Evolutionary conservation across 1,140 invertebrate species (phyloP), one percentile per base, ranked within the genome.

Genomic region (Drosophila novamexicana): DNA sequence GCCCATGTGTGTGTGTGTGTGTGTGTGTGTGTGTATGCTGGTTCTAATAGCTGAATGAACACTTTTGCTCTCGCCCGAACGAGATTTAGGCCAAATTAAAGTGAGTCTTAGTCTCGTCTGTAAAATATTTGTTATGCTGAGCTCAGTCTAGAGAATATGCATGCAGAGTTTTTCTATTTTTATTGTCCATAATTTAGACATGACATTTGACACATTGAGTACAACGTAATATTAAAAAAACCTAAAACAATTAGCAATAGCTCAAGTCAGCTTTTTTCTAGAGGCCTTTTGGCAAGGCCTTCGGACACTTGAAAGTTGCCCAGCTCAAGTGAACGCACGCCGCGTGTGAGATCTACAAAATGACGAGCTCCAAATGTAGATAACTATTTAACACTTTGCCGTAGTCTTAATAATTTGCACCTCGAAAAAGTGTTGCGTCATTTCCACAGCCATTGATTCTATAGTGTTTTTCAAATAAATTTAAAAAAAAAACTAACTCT

Each of bases 341-440:
- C 66, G 39, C 56, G 62, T 61, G 37, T 58, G 72, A 74, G 67
- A 67, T 66, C 68, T 66, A 64, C 40, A 79, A 53, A 57, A 54
- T 76, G 57, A 59, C 63, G 56, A 54, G 34, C 39, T 52, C 9
- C 54, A 32, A 49, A 66, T 63, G 12, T 18, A 62, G 22, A 22
- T 22, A 22, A 22, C 2, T 22, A 2, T 47, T 47, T 34, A 61
- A 9, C 16, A 22, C 53, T 39, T 40, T 12, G 56, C 47, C 72
- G 58, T 72, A 64, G 22, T 63, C 67, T 73, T 77, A 80, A 84
- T 71, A 64, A 76, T 56, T 75, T 76, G 7, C 44, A 50, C 16
- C 50, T 50, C n/a, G 18, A 39, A 16, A 75, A 83, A 57, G 7
- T 88, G 65, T 77, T 83, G 65, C 58, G 76, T 89, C 84, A 86